Evolutionary conservation across 1,140 invertebrate genomes (phyloP).

Genomic region (Diabrotica undecimpunctata): DNA sequence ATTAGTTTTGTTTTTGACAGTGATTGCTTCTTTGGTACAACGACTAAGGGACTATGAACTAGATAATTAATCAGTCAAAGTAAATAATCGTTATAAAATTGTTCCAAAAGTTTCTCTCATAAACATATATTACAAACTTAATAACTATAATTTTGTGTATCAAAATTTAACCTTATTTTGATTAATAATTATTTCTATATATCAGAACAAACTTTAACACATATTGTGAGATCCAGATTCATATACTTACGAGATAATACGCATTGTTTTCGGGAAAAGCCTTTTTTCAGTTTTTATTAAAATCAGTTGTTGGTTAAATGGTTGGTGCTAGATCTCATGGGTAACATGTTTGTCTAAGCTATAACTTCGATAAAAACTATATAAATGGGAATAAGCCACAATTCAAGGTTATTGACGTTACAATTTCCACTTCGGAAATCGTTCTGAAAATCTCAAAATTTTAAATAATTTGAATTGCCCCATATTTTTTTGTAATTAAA

Average conservation of each 20-base stretch:
- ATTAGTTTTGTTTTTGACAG: slow-evolving; percentile 30
- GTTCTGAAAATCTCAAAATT: too few species aligned
- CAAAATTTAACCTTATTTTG: slow-evolving; percentile 25
- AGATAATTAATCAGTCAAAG: slow-evolving; percentile 17
- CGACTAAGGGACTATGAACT: slow-evolving; percentile 23
- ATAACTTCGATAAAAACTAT: too few species aligned
- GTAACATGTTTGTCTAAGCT: not conserved
- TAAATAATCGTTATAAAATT: slow-evolving; percentile 28
- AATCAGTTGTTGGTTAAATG: not conserved
- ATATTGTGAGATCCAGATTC: not conserved
- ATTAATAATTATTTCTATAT: slow-evolving; percentile 17
- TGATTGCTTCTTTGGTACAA: slow-evolving; percentile 32
- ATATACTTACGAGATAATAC: not conserved
- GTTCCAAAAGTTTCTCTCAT: slow-evolving; percentile 28
- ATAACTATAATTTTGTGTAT: slow-evolving; percentile 34
- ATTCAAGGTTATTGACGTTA: too few species aligned
- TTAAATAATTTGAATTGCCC: too few species aligned
- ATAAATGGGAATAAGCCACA: too few species aligned
- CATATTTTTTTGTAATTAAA: too few species aligned
- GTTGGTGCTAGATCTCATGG: not conserved
- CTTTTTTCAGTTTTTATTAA: not conserved
- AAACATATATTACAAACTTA: slow-evolving; percentile 33
- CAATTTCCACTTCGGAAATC: too few species aligned
- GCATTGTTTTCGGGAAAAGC: not conserved
- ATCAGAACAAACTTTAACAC: not conserved